Evolutionary conservation across 2,888 invertebrate species (phyloP).

Genomic region (Drosophila setosimentum): DNA sequence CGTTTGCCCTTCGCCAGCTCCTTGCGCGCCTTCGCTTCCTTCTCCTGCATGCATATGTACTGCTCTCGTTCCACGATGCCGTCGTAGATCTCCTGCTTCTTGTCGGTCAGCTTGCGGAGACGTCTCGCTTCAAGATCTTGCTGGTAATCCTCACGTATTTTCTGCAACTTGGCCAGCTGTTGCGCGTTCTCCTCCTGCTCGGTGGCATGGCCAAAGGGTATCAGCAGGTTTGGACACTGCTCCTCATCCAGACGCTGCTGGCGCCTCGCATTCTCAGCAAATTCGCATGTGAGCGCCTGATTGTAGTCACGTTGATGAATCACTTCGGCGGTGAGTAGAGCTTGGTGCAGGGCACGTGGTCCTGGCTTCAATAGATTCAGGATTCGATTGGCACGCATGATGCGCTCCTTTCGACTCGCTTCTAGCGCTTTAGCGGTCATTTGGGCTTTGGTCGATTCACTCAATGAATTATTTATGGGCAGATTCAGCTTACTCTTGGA

Average conservation of each 20-base stretch:
- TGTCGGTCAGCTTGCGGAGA: constrained; percentile 7
- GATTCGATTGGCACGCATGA: constrained; percentile 52
- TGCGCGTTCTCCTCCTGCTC: constrained; percentile 52
- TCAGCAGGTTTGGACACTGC: constrained; percentile 47
- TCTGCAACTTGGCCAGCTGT: constrained; percentile 39
- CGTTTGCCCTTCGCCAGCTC: constrained; percentile 35
- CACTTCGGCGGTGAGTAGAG: constrained; percentile 53
- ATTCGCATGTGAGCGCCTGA: constrained; percentile 42
- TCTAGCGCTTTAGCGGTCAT: constrained; percentile 20
- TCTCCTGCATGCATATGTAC: constrained; percentile 28
- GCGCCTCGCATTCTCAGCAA: constrained; percentile 28
- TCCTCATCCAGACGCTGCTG: constrained; percentile 51
- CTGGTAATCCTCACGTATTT: constrained; percentile 24
- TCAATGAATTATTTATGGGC: background rate
- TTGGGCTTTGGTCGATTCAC: background rate
- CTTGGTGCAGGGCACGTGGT: constrained; percentile 40
- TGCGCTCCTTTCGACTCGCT: constrained; percentile 58
- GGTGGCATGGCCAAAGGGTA: constrained; percentile 48
- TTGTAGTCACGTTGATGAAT: constrained; percentile 50
- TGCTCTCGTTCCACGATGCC: constrained; percentile 45
- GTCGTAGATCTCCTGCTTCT: constrained; percentile 35
- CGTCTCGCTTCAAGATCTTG: constrained; percentile 57
- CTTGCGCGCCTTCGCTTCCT: constrained; percentile 36
- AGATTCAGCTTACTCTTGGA: background rate
- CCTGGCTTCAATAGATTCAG: constrained; percentile 60